phyloP scores from a whole-genome alignment of 2,888 invertebrate species.

The Agriopis leucophaearia region DNA sequence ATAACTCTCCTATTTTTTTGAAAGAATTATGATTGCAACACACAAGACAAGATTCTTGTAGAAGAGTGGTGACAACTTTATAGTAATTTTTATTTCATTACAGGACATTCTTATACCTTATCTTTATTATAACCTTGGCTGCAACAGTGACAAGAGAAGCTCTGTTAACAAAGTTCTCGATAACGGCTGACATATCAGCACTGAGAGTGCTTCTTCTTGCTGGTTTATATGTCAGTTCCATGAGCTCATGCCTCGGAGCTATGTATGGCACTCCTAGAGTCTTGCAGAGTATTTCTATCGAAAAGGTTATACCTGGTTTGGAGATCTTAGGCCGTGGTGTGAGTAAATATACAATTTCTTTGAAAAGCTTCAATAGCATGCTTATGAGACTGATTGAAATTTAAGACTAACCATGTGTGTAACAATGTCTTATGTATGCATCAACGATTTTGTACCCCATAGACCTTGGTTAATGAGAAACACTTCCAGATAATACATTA shows the following conservation, averaged over 20 bases:
- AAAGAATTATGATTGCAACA: no score
- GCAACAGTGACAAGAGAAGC: constrained; percentile 92
- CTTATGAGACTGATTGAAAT: background rate
- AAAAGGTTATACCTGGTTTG: constrained; percentile 97
- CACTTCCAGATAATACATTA: background rate
- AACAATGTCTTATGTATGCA: background rate
- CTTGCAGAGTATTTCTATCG: constrained; percentile 97
- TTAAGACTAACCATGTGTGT: background rate
- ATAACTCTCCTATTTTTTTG: no score
- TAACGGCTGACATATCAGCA: constrained; percentile 96
- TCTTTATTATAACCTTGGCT: constrained; percentile 96
- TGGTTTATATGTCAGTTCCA: constrained; percentile 97
- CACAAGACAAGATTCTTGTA: background rate
- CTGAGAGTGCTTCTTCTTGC: constrained; percentile 93
- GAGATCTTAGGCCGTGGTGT: constrained; percentile 95
- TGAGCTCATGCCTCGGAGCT: constrained; percentile 97
- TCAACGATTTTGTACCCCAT: background rate
- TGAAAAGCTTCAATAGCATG: background rate
- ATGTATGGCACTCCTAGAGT: constrained; percentile 98
- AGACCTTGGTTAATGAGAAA: background rate
- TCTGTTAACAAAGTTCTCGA: constrained; percentile 93
- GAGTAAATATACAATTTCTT: constrained; percentile 68
- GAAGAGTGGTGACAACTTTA: background rate
- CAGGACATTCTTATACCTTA: constrained; percentile 95
- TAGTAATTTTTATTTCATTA: constrained; percentile 49